Evolutionary conservation across 2,797 vertebrate species (phyloP), one percentile per base, ranked within the genome.

Genomic region (Holocentrus rufus): DNA sequence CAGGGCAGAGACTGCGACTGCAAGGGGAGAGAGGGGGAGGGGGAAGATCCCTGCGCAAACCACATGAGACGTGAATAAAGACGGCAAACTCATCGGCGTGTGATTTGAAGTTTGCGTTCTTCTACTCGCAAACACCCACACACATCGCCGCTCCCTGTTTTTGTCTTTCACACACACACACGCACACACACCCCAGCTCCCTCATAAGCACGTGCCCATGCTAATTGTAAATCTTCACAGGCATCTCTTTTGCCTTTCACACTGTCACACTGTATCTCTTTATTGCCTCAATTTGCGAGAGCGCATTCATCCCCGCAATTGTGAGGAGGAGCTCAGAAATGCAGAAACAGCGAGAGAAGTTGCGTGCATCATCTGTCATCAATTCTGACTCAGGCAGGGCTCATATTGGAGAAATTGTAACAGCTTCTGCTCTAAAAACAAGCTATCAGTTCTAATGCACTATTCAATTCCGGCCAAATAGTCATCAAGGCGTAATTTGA

Each of bases 221-320:
- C 65, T 57, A 80, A 88, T 84, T 84, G 84, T 83, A 83, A 85
- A 85, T 79, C 74, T 69, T 85, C 61, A 31, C 68, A 75, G 65
- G 66, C 84, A 58, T 81, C 69, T 53, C 63, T 74, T 75, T 59
- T 36, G 39, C 34, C 49, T 15, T 60, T 80, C 69, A 60, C 47
- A 4, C 49, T 78, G n/a, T 70, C 47, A 46, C 83, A 64, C 74
- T 65, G 64, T 22, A 74, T 85, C 67, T 84, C 59, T 76, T 76
- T 75, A 64, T 84, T 81, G 58, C 31, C 15, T 34, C 71, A 70
- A 22, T 83, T 83, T 77, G 46, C 25, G 5, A 34, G 53, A 80
- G 59, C 78, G 71, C 62, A 73, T 86, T 88, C 79, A 72, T 74
- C 63, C 47, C 58, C 27, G 23, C 49, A 34, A 62, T 64, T 69